A percentile compares a stretch with the other conserved stretches of the same genome.
These are phyloP conservation scores for Hanleya hanleyi DNA, from an alignment of 2,888 invertebrate genomes.

Conservation along the genomic window DNA sequence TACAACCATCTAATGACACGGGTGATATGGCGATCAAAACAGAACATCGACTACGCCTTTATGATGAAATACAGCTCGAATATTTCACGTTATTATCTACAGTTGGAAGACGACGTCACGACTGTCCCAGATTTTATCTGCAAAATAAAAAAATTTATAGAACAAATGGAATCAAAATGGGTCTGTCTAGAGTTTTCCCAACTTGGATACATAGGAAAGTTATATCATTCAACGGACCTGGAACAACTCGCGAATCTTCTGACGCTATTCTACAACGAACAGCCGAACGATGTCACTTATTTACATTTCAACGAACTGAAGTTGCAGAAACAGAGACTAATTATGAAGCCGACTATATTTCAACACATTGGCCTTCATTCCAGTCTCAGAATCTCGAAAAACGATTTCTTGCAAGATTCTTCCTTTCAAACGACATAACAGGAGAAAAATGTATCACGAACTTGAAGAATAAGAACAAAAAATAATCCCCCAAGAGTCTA, in stretches of 20 bases:
- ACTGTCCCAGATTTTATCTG: constrained; percentile 62
- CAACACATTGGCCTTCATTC: constrained; percentile 52
- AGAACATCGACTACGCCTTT: constrained; percentile 73
- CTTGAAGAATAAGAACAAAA: too few species aligned
- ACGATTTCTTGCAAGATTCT: too few species aligned
- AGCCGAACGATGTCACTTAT: constrained; percentile 50
- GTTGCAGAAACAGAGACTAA: constrained; percentile 40
- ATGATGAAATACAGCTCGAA: constrained; percentile 64
- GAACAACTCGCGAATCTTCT: constrained; percentile 59
- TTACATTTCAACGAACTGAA: constrained; percentile 35
- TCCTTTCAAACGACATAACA: too few species aligned
- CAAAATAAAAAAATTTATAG: constrained; percentile 66
- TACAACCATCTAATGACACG: constrained; percentile 67
- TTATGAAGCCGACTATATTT: constrained; percentile 41
- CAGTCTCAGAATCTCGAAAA: too few species aligned
- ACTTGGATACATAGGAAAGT: constrained; percentile 57
- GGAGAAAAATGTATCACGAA: too few species aligned
- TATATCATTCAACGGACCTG: constrained; percentile 47
- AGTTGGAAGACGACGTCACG: constrained; percentile 73
- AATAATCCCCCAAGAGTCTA: too few species aligned
- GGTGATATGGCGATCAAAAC: constrained; percentile 73
- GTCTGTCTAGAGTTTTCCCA: constrained; percentile 49
- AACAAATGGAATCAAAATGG: constrained; percentile 40
- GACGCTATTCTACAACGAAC: constrained; percentile 50
- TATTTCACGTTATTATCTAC: constrained; percentile 68